Percentiles rank a stretch among this genome's conserved stretches.
Evolutionary conservation across 2,888 invertebrate genomes (phyloP).

Genomic region (Plagiodera versicolora): DNA sequence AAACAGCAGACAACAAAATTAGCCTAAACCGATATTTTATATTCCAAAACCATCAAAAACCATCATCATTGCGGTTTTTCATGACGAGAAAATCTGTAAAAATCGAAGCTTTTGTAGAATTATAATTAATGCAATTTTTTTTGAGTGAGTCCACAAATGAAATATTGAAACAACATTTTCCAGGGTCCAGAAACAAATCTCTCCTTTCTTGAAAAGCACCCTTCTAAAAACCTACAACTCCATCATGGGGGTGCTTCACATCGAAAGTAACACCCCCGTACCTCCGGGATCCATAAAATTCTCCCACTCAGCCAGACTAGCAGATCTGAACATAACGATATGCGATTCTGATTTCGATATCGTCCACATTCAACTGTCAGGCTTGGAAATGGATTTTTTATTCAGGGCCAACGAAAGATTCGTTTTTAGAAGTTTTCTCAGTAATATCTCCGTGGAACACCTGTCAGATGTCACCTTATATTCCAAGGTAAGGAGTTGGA

Average conservation of each 20-base stretch:
- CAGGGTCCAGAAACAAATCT: slow-evolving; percentile 41
- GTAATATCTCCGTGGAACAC: slow-evolving; percentile 71
- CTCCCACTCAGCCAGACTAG: slow-evolving; percentile 67
- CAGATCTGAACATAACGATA: slow-evolving; percentile 65
- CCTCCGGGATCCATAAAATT: slow-evolving; percentile 76
- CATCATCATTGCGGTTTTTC: too few relatives aligned
- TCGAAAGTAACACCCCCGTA: slow-evolving; percentile 65
- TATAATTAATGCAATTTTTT: too few relatives aligned
- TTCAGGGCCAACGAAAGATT: slow-evolving; percentile 78
- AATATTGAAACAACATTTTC: too few relatives aligned
- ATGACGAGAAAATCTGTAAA: too few relatives aligned
- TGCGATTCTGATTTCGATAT: slow-evolving; percentile 73
- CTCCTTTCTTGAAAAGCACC: slow-evolving; percentile 37
- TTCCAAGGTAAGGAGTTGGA: slow-evolving; percentile 63
- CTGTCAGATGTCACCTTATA: slow-evolving; percentile 74
- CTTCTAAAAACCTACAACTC: slow-evolving; percentile 40
- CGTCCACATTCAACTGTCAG: slow-evolving; percentile 65
- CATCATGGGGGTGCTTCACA: slow-evolving; percentile 37
- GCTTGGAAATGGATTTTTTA: slow-evolving; percentile 74
- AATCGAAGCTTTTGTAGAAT: too few relatives aligned
- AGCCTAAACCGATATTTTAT: too few relatives aligned
- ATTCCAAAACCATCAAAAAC: too few relatives aligned
- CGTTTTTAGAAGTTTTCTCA: slow-evolving; percentile 70
- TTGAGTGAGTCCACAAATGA: too few relatives aligned
- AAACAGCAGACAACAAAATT: too few relatives aligned